Evolutionary conservation across 2,113 vertebrate species (phyloP), one percentile per base, ranked within the genome.

Genomic region (rat (Rattus norvegicus)): DNA sequence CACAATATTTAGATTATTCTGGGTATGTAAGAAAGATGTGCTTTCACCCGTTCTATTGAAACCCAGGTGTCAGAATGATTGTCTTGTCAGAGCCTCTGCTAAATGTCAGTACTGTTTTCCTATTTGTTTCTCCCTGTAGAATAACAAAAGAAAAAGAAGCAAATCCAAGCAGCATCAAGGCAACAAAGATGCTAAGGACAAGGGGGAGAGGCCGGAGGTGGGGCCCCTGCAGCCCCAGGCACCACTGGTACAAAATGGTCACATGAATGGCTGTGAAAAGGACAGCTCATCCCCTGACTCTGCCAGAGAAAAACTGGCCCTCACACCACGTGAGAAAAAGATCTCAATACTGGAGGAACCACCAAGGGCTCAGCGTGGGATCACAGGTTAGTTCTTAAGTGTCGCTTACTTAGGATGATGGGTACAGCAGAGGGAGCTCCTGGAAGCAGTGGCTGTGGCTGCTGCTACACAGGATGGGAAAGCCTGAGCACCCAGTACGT

Each of bases 141-240:
- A 98, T 54, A 99, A 98, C 1, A 99, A 98, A 95, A 99, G 98
- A 87, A 99, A 99, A 98, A 98, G 98, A 98, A 99, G 98, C 97
- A 99, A 99, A 96, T 98, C 98, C 84, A 99, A 99, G 97, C 99
- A 98, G 96, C 98, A 98, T 30, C 98, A 97, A 93, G 96, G 96
- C 96, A 98, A 92, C 98, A 98, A 98, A 97, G 99, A 99, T 65
- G 94, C 95, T 91, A 98, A 98, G 92, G 98, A 26, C n/a, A 98
- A 98, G 95, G 97, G 77, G 0, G 97, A 97, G 91, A 96, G 95
- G 94, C 91, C 97, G 0, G 98, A 98, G 61, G 96, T 97, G 13
- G 86, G 93, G 28, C 67, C 97, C 75, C 75, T 95, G 83, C 98
- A 97, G 70, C 88, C 97, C 0, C 98, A 97, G 12, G 72, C 85